Conservation (phyloP, 2,113 vertebrate species). For the Anthoscopus minutus region DNA sequence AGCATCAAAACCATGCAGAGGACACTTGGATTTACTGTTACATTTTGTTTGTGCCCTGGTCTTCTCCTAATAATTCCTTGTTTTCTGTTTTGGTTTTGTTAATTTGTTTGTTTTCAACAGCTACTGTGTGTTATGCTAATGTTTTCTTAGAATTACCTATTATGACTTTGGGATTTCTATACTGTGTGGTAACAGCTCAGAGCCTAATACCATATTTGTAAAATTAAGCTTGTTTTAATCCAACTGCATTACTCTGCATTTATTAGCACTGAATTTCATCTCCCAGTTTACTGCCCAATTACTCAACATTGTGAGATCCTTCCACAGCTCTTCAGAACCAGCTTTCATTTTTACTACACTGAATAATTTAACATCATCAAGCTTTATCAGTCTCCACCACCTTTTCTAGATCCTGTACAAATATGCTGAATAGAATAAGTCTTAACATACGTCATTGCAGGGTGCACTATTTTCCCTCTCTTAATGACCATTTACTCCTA, state of each 20-base stretch:
- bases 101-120: slow-evolving; percentile 4
- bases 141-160: slow-evolving; percentile 24
- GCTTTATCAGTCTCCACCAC: slow-evolving; percentile 42
- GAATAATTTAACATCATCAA: slow-evolving; percentile 54
- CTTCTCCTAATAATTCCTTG: neutral
- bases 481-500: neutral
- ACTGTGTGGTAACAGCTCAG: neutral
- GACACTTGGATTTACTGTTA: neutral
- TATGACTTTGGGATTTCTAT: slow-evolving; percentile 13
- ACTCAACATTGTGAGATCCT: slow-evolving; percentile 24
- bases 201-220: neutral
- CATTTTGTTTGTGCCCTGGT: neutral
- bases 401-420: slow-evolving; percentile 46
- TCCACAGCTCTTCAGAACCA: slow-evolving; percentile 41
- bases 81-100: neutral
- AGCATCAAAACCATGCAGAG: neutral
- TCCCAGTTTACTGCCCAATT: slow-evolving; percentile 38
- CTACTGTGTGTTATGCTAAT: neutral
- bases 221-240: slow-evolving; percentile 25
- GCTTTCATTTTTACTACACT: slow-evolving; percentile 45
- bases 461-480: neutral
- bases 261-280: slow-evolving; percentile 52
- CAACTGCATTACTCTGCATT: slow-evolving; percentile 26
- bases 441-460: neutral
- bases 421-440: neutral